Conservation (phyloP, 2,888 invertebrate genomes). For the Drosophila demipolita region DNA sequence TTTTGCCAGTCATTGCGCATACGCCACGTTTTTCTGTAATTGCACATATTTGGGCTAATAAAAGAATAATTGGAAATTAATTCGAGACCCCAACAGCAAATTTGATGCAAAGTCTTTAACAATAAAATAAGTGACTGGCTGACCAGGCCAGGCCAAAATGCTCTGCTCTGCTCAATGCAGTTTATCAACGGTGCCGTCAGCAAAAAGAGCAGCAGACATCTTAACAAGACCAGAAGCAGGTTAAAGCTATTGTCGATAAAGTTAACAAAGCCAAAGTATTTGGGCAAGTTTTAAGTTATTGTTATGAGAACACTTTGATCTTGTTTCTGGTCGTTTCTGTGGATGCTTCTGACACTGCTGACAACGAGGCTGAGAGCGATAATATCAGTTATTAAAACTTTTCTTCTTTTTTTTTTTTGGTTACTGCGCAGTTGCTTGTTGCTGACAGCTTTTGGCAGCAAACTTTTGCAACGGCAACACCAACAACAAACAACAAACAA, state of each 20-base stretch:
- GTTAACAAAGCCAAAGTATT: conserved; percentile 46
- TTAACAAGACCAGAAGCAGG: not conserved
- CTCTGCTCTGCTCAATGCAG: not conserved
- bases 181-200: conserved; percentile 6
- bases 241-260: conserved; percentile 46
- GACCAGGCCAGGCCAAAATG: not conserved
- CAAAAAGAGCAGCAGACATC: conserved; percentile 8
- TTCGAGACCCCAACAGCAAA: not conserved
- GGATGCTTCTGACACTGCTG: conserved; percentile 49
- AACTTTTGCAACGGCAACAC: conserved; percentile 22
- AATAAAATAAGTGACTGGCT: not conserved
- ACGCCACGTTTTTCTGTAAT: conserved; percentile 15
- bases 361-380: conserved; percentile 39
- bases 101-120: conserved; percentile 2
- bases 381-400: conserved; percentile 61
- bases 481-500: conserved; percentile 4
- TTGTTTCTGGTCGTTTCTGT: conserved; percentile 4
- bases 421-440: conserved; percentile 37
- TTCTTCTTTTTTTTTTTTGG: conserved; percentile 11
- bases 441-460: conserved; percentile 40
- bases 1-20: conserved; percentile 14
- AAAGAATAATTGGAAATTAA: conserved; percentile 22
- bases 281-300: conserved; percentile 59
- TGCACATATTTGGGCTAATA: conserved; percentile 20
- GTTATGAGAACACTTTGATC: conserved; percentile 47